phyloP scores from a whole-genome alignment of 2,888 invertebrate genomes.

The Brachypterus glaber region DNA sequence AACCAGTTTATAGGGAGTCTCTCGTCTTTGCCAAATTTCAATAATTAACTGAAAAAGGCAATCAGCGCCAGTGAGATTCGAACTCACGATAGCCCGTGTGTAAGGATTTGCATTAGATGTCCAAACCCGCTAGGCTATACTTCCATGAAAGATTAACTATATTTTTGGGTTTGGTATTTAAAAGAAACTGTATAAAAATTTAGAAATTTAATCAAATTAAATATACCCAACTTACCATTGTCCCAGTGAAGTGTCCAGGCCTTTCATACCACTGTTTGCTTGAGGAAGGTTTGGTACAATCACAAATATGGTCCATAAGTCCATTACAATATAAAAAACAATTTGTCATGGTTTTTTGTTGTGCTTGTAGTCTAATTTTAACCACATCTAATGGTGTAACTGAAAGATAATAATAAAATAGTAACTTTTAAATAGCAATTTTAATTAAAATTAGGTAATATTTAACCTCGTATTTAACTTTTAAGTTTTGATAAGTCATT shows the following conservation, averaged over 20 bases:
- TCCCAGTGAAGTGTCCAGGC: slow-evolving; percentile 64
- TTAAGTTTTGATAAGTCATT: too few relatives aligned
- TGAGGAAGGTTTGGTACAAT: slow-evolving; percentile 51
- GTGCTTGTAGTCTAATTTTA: slow-evolving; percentile 93
- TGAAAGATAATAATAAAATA: slow-evolving; percentile 38
- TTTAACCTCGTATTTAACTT: too few relatives aligned
- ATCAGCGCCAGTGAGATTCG: too few relatives aligned
- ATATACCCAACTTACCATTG: slow-evolving; percentile 51
- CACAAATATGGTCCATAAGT: slow-evolving; percentile 95
- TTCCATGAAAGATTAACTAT: too few relatives aligned
- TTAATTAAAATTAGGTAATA: slow-evolving; percentile 7
- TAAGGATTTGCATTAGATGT: too few relatives aligned
- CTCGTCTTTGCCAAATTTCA: too few relatives aligned
- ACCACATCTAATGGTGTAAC: slow-evolving; percentile 99
- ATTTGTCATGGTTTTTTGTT: slow-evolving; percentile 78
- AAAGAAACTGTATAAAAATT: not conserved
- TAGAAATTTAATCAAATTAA: not conserved
- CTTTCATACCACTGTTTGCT: slow-evolving; percentile 51
- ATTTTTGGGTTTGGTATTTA: too few relatives aligned
- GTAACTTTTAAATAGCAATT: not conserved
- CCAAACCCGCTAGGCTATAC: too few relatives aligned
- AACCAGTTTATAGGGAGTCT: too few relatives aligned
- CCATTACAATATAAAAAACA: slow-evolving; percentile 97
- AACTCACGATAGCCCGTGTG: too few relatives aligned
- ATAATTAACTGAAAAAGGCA: too few relatives aligned